Evolutionary conservation across 1,140 invertebrate species (phyloP), one percentile per base, ranked within the genome.

Genomic region (Drosophila rhopaloa): DNA sequence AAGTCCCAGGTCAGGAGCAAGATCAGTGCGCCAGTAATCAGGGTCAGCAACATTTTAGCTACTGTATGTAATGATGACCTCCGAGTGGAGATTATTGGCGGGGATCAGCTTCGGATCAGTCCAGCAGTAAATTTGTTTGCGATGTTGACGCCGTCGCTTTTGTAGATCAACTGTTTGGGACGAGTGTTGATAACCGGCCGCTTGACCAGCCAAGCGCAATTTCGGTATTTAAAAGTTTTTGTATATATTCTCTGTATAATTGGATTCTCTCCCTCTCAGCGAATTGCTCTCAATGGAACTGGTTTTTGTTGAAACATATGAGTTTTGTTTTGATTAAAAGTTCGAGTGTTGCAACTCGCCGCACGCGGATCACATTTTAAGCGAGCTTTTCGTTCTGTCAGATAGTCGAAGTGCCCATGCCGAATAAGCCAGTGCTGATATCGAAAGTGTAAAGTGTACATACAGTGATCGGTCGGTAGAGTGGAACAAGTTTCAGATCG

Each of bases 1-100:
- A 65, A 83, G 65, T 88, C 84, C 84, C 84, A 88, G 59, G 13
- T 29, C 7, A 88, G 47, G 41, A 88, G 50, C 55, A 78, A 65
- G 32, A 67, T 67, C 44, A 88, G 32, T 11, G 68, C 19, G 24
- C 57, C 72, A 13, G 54, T 11, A 32, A 80, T 19, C 50, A 88
- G 62, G 76, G 76, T 78, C 50, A 89, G 61, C 77, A 58, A 67
- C 84, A 88, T 79, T 63, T 32, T 24, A 16, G 7, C 14, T 51
- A 13, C 58, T 48, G 43, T 16, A 37, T n/a, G 27, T 54, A 32
- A n/a, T 24, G 19, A 11, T 38, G 55, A 40, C 62, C 54, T 58
- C 41, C 29, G 10, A 27, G 24, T 9, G 9, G 56, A 16, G 58
- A 63, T 63, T 55, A 67, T 19, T 9, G 27, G 9, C 24, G 7